These are phyloP conservation scores for Ormyrus nitidulus DNA, from an alignment of 2,888 invertebrate species.

Conservation along the genomic window DNA sequence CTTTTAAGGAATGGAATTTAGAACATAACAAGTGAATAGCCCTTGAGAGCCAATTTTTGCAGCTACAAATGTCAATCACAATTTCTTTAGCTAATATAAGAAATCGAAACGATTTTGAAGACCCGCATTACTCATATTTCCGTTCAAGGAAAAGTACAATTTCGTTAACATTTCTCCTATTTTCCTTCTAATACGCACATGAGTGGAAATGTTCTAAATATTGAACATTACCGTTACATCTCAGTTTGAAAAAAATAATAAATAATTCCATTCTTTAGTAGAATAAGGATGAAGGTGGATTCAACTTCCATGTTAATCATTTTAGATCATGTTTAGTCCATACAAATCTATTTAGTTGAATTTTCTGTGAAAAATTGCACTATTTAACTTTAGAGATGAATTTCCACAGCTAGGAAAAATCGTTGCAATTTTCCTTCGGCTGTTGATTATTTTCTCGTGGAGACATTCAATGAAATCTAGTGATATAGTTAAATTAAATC, in stretches of 20 bases:
- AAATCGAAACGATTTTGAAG: conserved; percentile 21
- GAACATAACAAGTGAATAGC: conserved; percentile 39
- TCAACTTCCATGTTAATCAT: conserved; percentile 33
- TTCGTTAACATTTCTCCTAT: conserved; percentile 10
- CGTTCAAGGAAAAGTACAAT: conserved; percentile 23
- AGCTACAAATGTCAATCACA: conserved; percentile 18
- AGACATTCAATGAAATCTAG: conserved; percentile 38
- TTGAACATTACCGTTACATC: conserved; percentile 34
- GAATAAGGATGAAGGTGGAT: conserved; percentile 27
- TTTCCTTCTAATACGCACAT: conserved; percentile 35
- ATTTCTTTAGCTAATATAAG: conserved; percentile 20
- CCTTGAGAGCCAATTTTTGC: conserved; percentile 34
- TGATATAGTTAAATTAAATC: conserved; percentile 39
- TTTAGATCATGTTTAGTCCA: conserved; percentile 35
- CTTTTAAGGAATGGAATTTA: conserved; percentile 55
- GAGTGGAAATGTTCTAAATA: conserved; percentile 33
- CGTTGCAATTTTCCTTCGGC: conserved; percentile 17
- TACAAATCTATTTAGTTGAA: conserved; percentile 29
- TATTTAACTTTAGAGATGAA: conserved; percentile 2
- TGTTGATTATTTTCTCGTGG: conserved; percentile 22
- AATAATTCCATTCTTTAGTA: conserved; percentile 19
- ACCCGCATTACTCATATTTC: not conserved
- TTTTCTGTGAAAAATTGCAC: conserved; percentile 24
- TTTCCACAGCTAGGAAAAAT: conserved; percentile 24
- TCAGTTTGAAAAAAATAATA: conserved; percentile 33